A percentile compares a stretch with the other conserved stretches of the same genome.
Conservation (phyloP, 2,797 vertebrate genomes). For the Sternotherus odoratus region DNA sequence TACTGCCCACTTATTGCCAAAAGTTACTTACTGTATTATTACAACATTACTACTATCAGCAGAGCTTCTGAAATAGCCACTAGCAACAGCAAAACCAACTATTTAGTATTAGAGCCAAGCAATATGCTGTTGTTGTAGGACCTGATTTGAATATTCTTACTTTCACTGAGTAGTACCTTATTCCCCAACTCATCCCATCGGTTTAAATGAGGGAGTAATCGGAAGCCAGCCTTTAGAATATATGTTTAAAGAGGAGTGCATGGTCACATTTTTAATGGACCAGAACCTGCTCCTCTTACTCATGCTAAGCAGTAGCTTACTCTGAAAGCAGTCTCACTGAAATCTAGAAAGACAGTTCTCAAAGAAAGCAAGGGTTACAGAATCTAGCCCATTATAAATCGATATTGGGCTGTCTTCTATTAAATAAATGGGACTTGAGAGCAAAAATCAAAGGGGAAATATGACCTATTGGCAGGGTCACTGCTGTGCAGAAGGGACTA, state of each 20-base stretch:
- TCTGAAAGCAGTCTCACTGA: not conserved
- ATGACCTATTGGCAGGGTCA: not conserved
- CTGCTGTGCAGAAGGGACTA: not conserved
- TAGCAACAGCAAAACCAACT: too few species aligned
- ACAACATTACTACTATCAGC: not conserved
- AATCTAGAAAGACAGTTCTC: not conserved
- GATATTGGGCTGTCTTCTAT: not conserved
- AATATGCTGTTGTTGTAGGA: not conserved
- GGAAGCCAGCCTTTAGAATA: not conserved
- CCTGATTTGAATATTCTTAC: not conserved
- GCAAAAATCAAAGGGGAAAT: not conserved
- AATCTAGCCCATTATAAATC: not conserved
- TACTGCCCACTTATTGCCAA: not conserved
- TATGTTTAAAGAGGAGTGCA: not conserved
- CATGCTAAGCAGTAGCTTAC: not conserved
- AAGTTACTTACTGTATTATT: not conserved
- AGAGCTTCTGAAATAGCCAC: not conserved
- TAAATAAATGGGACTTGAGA: not conserved
- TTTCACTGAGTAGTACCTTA: not conserved
- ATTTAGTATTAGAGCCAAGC: not conserved
- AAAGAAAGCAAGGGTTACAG: not conserved
- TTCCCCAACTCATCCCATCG: too few species aligned
- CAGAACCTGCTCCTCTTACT: not conserved
- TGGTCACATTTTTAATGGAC: not conserved
- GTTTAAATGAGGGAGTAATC: not conserved